These are phyloP conservation scores for Cantharis flavilabris DNA, from an alignment of 2,888 invertebrate genomes.

Conservation along the genomic window DNA sequence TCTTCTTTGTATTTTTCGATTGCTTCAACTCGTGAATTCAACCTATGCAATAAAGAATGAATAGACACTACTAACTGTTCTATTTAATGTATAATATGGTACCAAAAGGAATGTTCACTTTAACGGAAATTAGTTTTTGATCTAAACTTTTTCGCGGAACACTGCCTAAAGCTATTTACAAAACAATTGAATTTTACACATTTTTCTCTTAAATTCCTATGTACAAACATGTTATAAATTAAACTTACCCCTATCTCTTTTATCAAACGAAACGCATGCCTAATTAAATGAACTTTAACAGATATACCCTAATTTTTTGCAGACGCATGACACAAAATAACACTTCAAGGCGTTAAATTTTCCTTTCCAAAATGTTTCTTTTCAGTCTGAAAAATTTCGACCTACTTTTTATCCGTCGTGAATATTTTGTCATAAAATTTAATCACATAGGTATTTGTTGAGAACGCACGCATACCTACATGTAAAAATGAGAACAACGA, in stretches of 20 bases:
- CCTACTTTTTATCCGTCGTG: not conserved
- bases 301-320: slow-evolving; percentile 22
- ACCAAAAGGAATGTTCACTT: slow-evolving; percentile 23
- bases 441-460: not conserved
- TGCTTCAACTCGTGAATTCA: slow-evolving; percentile 47
- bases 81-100: slow-evolving; percentile 38
- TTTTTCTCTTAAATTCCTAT: slow-evolving; percentile 15
- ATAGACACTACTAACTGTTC: slow-evolving; percentile 45
- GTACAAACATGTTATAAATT: slow-evolving; percentile 20
- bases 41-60: slow-evolving; percentile 46
- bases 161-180: slow-evolving; percentile 1
- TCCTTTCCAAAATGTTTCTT: not conserved
- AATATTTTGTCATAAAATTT: not conserved
- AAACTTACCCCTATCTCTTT: slow-evolving; percentile 25
- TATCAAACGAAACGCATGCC: slow-evolving; percentile 25
- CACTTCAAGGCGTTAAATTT: not conserved
- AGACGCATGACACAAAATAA: slow-evolving; percentile 12
- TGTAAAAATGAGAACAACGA: not conserved
- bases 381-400: not conserved
- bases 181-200: slow-evolving; percentile 16
- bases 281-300: slow-evolving; percentile 28
- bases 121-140: slow-evolving; percentile 20
- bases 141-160: slow-evolving; percentile 7
- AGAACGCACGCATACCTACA: not conserved
- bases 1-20: slow-evolving; percentile 49